phyloP scores from a whole-genome alignment of 2,797 vertebrate genomes.

The Sebastes umbrosus region DNA sequence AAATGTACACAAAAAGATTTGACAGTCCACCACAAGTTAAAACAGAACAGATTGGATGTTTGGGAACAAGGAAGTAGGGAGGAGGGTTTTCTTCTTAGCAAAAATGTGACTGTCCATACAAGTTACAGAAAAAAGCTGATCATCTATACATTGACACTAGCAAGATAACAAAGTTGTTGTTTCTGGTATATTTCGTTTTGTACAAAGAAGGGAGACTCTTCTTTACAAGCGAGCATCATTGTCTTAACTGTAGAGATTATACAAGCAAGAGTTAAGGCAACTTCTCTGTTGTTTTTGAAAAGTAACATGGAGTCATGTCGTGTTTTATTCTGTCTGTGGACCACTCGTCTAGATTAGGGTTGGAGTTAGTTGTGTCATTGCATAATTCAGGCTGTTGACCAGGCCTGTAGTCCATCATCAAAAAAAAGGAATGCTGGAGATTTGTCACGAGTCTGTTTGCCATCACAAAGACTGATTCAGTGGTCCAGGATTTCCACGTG shows the following conservation, averaged over 20 bases:
- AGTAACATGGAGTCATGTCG: constrained; percentile 73
- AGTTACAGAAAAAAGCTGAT: constrained; percentile 84
- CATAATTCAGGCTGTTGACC: constrained; percentile 80
- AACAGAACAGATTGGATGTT: constrained; percentile 77
- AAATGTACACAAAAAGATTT: constrained; percentile 86
- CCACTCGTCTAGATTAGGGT: constrained; percentile 52
- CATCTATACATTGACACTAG: constrained; percentile 87
- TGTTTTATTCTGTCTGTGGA: constrained; percentile 53
- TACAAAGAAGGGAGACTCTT: constrained; percentile 80
- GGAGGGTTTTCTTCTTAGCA: constrained; percentile 69
- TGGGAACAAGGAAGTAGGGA: constrained; percentile 43
- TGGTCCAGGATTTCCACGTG: constrained; percentile 36
- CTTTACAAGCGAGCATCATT: constrained; percentile 77
- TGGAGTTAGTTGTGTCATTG: constrained; percentile 77
- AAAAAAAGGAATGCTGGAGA: constrained; percentile 69
- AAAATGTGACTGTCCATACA: constrained; percentile 83
- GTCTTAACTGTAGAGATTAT: constrained; percentile 81
- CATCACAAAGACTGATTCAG: constrained; percentile 42
- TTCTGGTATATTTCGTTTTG: constrained; percentile 78
- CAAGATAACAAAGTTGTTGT: constrained; percentile 83
- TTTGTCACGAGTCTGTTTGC: constrained; percentile 53
- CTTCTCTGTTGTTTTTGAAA: constrained; percentile 81
- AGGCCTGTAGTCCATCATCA: constrained; percentile 63
- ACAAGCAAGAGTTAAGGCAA: constrained; percentile 88
- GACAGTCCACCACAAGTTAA: constrained; percentile 84